These are phyloP conservation scores for Lucilia sericata DNA, from an alignment of 1,140 invertebrate genomes.

Conservation along the genomic window DNA sequence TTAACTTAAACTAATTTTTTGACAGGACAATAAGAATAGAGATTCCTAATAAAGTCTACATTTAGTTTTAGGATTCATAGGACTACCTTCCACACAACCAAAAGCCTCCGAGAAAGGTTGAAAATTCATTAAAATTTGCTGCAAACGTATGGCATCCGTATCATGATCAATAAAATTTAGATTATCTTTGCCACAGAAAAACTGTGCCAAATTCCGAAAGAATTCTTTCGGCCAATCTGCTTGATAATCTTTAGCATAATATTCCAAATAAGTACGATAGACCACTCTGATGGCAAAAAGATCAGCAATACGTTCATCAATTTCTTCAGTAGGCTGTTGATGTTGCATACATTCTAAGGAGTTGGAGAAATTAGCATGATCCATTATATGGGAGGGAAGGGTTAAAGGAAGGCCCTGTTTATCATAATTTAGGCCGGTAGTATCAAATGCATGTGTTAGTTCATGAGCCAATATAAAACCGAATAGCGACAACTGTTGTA, in stretches of 20 bases:
- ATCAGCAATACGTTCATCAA: slow-evolving; percentile 63
- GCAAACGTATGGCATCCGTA: neutral
- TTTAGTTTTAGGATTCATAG: neutral
- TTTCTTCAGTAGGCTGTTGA: slow-evolving; percentile 48
- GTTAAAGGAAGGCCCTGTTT: slow-evolving; percentile 46
- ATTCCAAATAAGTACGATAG: slow-evolving; percentile 52
- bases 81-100: neutral
- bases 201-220: neutral
- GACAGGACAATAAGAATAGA: too few species aligned
- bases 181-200: neutral
- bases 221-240: neutral
- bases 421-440: slow-evolving; percentile 45
- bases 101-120: neutral
- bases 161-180: neutral
- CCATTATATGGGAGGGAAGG: neutral
- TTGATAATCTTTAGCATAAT: neutral
- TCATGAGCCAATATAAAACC: slow-evolving; percentile 58
- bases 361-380: neutral
- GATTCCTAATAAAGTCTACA: neutral
- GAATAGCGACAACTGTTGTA: slow-evolving; percentile 54
- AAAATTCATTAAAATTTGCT: neutral
- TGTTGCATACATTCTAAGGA: slow-evolving; percentile 49
- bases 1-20: too few species aligned
- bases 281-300: slow-evolving; percentile 57
- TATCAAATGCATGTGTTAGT: slow-evolving; percentile 54